A percentile compares a stretch with the other conserved stretches of the same genome.
Evolutionary conservation across 2,888 invertebrate species (phyloP).

Genomic region (Aphodius sticticus): DNA sequence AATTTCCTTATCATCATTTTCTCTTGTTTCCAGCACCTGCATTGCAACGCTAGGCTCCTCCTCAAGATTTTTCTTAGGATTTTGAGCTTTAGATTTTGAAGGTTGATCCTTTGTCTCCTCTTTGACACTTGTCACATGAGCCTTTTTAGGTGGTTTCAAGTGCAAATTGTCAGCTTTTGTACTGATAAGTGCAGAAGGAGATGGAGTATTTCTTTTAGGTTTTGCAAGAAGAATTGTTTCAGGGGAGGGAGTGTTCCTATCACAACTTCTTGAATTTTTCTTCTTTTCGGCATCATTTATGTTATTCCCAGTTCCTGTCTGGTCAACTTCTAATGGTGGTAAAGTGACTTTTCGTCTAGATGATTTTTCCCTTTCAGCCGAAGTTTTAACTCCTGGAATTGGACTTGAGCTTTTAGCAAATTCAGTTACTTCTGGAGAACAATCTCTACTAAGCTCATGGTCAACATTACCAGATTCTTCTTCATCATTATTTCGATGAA

Average conservation of each 20-base stretch:
- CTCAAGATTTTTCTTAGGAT: neutral
- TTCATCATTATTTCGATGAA: neutral
- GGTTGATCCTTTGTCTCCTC: neutral
- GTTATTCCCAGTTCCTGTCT: neutral
- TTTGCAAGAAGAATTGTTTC: neutral
- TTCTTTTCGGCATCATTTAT: slow-evolving; percentile 7
- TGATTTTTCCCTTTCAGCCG: neutral
- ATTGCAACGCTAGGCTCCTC: neutral
- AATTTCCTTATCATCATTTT: neutral
- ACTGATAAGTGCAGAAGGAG: neutral
- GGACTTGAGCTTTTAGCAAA: slow-evolving; percentile 5
- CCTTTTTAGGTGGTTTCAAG: neutral
- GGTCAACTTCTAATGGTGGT: neutral
- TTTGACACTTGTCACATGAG: neutral
- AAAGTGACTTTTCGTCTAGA: neutral
- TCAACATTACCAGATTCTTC: neutral
- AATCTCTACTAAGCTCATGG: neutral
- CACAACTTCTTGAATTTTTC: neutral
- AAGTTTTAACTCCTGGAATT: slow-evolving; percentile 5
- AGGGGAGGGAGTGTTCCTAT: neutral
- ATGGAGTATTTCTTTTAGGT: neutral
- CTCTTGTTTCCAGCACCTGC: too few relatives aligned
- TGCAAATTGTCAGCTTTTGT: slow-evolving; percentile 7
- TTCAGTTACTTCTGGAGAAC: slow-evolving; percentile 8
- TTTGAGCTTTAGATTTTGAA: slow-evolving; percentile 9